Evolutionary conservation across 2,797 vertebrate species (phyloP).

Genomic region (Eulemur albifrons): DNA sequence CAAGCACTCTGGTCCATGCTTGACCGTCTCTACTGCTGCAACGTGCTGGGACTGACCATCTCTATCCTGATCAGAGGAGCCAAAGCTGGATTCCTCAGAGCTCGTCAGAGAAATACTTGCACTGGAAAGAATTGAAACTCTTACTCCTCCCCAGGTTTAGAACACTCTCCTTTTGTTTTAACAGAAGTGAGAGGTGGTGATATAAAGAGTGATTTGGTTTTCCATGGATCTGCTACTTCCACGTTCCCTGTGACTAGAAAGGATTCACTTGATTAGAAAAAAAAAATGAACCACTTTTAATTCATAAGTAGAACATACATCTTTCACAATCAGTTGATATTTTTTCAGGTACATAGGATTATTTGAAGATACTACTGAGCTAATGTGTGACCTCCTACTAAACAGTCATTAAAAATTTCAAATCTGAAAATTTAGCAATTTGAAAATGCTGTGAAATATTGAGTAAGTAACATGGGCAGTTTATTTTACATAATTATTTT

Average conservation of each 20-base stretch:
- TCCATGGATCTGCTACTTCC: not conserved
- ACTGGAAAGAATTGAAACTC: not conserved
- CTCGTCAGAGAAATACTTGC: not conserved
- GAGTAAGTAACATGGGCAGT: not conserved
- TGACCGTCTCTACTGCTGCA: not conserved
- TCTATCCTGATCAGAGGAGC: not conserved
- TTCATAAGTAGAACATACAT: not conserved
- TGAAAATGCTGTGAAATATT: not conserved
- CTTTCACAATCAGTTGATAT: not conserved
- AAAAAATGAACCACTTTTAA: not conserved
- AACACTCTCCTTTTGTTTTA: not conserved
- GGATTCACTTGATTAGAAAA: not conserved
- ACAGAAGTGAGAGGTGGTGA: not conserved
- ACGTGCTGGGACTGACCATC: rapidly evolving
- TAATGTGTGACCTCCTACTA: not conserved
- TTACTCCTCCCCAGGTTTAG: not conserved
- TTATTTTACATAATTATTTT: not conserved
- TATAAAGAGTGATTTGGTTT: not conserved
- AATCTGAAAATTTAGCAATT: not conserved
- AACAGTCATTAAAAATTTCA: not conserved
- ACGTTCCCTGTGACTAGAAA: not conserved
- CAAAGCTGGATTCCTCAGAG: not conserved
- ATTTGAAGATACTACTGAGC: not conserved
- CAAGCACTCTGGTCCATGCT: not conserved
- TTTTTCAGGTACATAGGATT: not conserved